Evolutionary conservation across 2,888 invertebrate species (phyloP).

Genomic region (Argyresthia albistria): DNA sequence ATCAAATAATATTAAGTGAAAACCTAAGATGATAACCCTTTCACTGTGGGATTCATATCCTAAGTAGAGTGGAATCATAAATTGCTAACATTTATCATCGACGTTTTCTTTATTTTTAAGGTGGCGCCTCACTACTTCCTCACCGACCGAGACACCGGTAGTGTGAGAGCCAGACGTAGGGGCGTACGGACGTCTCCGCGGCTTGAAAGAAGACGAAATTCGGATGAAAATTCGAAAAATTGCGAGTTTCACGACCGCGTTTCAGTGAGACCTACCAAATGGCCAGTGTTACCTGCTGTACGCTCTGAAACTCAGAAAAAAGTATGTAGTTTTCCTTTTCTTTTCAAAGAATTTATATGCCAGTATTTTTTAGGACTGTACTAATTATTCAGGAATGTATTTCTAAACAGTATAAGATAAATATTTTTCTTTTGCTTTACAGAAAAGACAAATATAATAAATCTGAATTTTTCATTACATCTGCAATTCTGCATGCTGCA

Average conservation of each 20-base stretch:
- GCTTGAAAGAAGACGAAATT: background rate
- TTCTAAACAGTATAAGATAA: constrained; percentile 3
- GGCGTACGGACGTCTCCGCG: constrained; percentile 30
- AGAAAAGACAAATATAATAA: too few relatives aligned
- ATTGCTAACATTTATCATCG: background rate
- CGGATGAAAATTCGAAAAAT: constrained; percentile 16
- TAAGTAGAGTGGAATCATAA: too few relatives aligned
- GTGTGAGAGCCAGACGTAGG: constrained; percentile 38
- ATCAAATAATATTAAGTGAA: too few relatives aligned
- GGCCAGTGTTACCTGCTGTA: background rate
- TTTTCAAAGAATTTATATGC: background rate
- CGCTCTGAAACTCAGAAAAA: background rate
- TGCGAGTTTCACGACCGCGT: too few relatives aligned
- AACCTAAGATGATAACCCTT: too few relatives aligned
- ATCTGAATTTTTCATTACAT: too few relatives aligned
- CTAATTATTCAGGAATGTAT: background rate
- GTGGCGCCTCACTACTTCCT: constrained; percentile 34
- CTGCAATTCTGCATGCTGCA: too few relatives aligned
- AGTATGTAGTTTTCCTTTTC: constrained; percentile 7
- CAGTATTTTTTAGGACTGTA: background rate
- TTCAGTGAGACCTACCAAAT: background rate
- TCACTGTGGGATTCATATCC: too few relatives aligned
- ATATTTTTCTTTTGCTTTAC: too few relatives aligned
- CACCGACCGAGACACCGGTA: constrained; percentile 36
- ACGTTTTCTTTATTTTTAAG: constrained; percentile 13